Evolutionary conservation across 2,888 invertebrate genomes (phyloP), one percentile per base, ranked within the genome.

Genomic region (Vandiemenella viatica): DNA sequence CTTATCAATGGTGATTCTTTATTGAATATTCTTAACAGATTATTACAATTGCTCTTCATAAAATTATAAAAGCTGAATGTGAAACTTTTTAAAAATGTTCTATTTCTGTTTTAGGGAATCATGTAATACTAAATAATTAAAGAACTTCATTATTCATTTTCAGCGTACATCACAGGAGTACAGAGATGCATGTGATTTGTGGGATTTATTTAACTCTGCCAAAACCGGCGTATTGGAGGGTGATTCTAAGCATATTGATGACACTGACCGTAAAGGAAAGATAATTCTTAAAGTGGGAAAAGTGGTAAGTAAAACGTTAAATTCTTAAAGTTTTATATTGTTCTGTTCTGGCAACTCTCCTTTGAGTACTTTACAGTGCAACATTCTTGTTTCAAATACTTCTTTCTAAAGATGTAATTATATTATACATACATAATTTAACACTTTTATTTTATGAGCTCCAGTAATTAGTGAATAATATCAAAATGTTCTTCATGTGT

Each of bases 101-200:
- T n/a, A n/a, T n/a, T n/a, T n/a, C n/a, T n/a, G n/a, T n/a, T n/a
- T n/a, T n/a, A n/a, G n/a, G n/a, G n/a, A n/a, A n/a, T n/a, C n/a
- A n/a, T n/a, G n/a, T n/a, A n/a, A n/a, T n/a, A n/a, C n/a, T n/a
- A n/a, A n/a, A n/a, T n/a, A n/a, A n/a, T n/a, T n/a, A n/a, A 23
- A 23, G 7, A 10, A 8, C 10, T 23, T 32, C 2, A n/a, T 32
- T 32, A 3, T 4, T 32, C 10, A 32, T 32, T 10, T 32, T 32
- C 58, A 92, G 72, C 74, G 80, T 15, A 85, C 80, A 45, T 77
- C 85, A 0, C 74, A 77, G 18, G 96, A 96, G 63, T 84, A 88
- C 64, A 85, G 82, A 64, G 95, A 96, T 70, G 95, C 96, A 0
- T 75, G 76, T 54, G 83, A 88, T 46, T 67, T 97, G 40, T 86